Percentiles rank a stretch among this genome's conserved stretches.
Evolutionary conservation across 1,140 invertebrate genomes (phyloP).

Genomic region (Drosophila funebris): DNA sequence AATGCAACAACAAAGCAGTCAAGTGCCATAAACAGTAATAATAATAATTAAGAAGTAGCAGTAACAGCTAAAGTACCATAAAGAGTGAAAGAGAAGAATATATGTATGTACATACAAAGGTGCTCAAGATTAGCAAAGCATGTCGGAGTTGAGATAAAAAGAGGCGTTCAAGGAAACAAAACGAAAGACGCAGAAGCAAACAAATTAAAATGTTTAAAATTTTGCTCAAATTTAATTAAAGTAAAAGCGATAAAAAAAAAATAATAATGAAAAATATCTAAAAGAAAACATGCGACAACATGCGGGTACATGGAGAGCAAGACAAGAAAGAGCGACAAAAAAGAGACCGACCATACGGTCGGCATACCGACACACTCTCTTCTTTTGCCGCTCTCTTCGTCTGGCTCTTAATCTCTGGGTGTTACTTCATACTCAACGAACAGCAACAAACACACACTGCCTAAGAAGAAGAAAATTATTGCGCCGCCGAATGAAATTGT

Average conservation of each 20-base stretch:
- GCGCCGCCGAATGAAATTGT: conserved; percentile 78
- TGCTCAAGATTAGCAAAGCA: conserved; percentile 1
- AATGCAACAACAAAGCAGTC: conserved; percentile 21
- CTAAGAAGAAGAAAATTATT: conserved; percentile 77
- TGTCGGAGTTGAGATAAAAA: neutral
- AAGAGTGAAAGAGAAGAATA: neutral
- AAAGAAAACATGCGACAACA: conserved; percentile 28
- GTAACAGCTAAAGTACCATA: conserved; percentile 10
- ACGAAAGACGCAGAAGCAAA: conserved; percentile 4
- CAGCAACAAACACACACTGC: conserved; percentile 36
- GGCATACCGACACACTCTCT: conserved; percentile 7
- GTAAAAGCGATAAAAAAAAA: conserved; percentile 10
- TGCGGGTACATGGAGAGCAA: neutral
- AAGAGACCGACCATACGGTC: neutral
- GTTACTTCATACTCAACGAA: conserved; percentile 62
- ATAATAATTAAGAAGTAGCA: conserved; percentile 32
- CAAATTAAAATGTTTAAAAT: conserved; percentile 21
- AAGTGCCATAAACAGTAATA: conserved; percentile 56
- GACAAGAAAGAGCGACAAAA: conserved; percentile 3
- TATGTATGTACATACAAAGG: neutral
- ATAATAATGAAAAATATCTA: conserved; percentile 1
- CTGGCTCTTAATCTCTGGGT: conserved; percentile 27
- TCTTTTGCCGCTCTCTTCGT: conserved; percentile 2
- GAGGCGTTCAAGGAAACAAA: neutral
- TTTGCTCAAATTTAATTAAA: conserved; percentile 32